Conservation (phyloP, 2,888 invertebrate genomes). For the Temnothorax unifasciatus region DNA sequence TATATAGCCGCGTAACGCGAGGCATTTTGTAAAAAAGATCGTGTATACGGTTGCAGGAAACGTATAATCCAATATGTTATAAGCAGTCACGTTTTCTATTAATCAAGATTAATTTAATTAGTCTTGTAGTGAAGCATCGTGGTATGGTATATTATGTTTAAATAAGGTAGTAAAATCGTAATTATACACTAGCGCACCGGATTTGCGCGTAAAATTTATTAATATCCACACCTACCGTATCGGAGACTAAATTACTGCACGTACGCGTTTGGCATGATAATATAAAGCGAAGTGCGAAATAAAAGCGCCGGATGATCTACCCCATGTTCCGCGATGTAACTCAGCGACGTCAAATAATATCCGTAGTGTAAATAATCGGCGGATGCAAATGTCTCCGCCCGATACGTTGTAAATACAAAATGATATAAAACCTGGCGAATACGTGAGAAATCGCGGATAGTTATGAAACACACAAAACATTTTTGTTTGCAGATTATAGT, state of each 20-base stretch:
- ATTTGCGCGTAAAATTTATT: conserved; percentile 28
- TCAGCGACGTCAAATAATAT: conserved; percentile 33
- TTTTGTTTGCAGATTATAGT: conserved; percentile 46
- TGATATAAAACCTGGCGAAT: conserved; percentile 29
- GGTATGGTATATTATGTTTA: not conserved
- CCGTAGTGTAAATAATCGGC: conserved; percentile 27
- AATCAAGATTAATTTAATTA: conserved; percentile 38
- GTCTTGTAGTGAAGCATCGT: not conserved
- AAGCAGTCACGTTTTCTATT: not conserved
- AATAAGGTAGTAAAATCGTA: conserved; percentile 9
- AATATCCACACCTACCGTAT: conserved; percentile 11
- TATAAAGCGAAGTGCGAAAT: conserved; percentile 37
- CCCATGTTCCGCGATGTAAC: not conserved
- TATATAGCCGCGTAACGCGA: not conserved
- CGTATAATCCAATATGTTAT: not conserved
- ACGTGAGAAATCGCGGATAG: conserved; percentile 9
- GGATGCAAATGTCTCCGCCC: conserved; percentile 7
- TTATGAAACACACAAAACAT: not conserved
- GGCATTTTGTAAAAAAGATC: not conserved
- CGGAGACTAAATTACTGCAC: conserved; percentile 28
- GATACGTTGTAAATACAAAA: conserved; percentile 45
- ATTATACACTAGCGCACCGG: not conserved
- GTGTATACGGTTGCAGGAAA: not conserved
- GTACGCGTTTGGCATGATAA: conserved; percentile 38
- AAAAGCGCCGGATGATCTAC: conserved; percentile 35